phyloP scores from a whole-genome alignment of 2,797 vertebrate genomes.

The Arrhamphus sclerolepis region DNA sequence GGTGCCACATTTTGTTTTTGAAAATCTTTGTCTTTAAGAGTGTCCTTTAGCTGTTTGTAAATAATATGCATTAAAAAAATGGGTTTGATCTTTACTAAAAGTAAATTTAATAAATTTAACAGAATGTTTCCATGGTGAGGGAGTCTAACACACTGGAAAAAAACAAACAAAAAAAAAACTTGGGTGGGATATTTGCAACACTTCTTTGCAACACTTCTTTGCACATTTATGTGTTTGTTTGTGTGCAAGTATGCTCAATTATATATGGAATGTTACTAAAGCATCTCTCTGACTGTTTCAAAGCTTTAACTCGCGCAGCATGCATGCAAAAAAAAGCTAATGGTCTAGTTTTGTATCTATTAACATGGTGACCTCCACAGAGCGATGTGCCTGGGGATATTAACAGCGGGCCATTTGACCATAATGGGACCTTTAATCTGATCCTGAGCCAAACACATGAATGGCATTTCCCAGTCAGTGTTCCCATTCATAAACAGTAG shows the following conservation, averaged over 20 bases:
- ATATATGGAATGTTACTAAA: constrained; percentile 10
- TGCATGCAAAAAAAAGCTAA: constrained; percentile 49
- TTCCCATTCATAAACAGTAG: constrained; percentile 69
- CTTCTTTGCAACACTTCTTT: constrained; percentile 11
- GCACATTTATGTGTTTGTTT: not conserved
- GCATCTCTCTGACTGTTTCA: constrained; percentile 15
- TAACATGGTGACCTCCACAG: constrained; percentile 67
- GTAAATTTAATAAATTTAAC: not conserved
- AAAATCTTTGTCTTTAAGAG: not conserved
- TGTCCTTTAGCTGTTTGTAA: not conserved
- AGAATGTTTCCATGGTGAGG: too few species aligned
- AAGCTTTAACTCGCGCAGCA: constrained; percentile 35
- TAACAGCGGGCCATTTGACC: constrained; percentile 58
- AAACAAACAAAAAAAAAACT: too few species aligned
- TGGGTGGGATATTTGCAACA: not conserved
- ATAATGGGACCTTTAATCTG: constrained; percentile 74
- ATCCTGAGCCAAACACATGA: constrained; percentile 67
- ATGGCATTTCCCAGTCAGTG: constrained; percentile 67
- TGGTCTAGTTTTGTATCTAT: constrained; percentile 52
- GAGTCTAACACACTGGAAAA: not conserved
- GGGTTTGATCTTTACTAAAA: not conserved
- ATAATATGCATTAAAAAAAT: not conserved
- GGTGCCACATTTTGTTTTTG: constrained; percentile 42
- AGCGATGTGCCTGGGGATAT: constrained; percentile 57
- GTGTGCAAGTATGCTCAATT: constrained; percentile 11